Conservation (phyloP, 2,113 vertebrate species). For the Pandion haliaetus region DNA sequence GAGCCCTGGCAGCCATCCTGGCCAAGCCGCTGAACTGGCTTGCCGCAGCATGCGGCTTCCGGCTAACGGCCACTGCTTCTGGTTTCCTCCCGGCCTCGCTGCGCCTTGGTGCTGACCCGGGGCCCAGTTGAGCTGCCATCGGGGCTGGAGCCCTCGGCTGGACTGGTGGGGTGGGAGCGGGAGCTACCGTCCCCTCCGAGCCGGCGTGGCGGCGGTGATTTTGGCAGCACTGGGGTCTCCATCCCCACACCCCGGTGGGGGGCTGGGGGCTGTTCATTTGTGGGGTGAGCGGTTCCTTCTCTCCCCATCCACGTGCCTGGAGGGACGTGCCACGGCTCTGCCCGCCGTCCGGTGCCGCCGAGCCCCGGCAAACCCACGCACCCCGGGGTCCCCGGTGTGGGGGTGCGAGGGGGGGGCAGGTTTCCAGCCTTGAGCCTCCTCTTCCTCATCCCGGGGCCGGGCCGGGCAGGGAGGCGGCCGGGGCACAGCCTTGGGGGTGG, state of each 20-base stretch:
- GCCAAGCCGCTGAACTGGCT: fast-evolving
- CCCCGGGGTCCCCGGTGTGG: no score
- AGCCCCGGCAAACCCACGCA: not conserved
- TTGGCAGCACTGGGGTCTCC: not conserved
- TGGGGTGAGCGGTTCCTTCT: not conserved
- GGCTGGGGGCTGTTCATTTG: not conserved
- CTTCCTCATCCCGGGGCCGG: not conserved
- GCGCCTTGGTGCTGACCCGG: fast-evolving
- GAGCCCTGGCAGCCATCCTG: not conserved
- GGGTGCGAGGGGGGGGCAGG: no score
- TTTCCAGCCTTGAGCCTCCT: not conserved
- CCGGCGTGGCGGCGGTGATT: fast-evolving
- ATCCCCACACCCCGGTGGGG: fast-evolving
- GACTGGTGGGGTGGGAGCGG: not conserved
- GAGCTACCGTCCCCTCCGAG: not conserved
- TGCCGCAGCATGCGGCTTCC: fast-evolving
- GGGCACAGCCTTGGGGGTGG: not conserved
- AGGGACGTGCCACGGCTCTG: not conserved
- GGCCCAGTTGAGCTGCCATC: fast-evolving
- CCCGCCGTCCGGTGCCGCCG: fast-evolving
- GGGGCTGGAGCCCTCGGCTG: not conserved
- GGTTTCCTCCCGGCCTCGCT: not conserved
- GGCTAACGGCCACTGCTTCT: not conserved
- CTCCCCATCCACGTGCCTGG: fast-evolving
- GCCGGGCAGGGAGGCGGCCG: not conserved